phyloP scores from a whole-genome alignment of 2,113 vertebrate genomes.

The Labeo catla region DNA sequence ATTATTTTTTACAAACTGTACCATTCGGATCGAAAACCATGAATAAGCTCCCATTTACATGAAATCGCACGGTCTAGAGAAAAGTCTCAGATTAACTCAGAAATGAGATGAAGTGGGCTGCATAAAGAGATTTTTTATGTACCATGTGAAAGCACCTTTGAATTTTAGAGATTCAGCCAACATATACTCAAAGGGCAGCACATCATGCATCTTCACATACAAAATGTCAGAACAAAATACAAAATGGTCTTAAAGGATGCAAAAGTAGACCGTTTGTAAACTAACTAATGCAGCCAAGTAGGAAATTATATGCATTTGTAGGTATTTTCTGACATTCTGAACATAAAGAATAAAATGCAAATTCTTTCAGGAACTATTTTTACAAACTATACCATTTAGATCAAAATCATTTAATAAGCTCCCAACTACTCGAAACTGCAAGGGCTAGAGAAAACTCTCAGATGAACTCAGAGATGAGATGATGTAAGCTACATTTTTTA shows the following conservation, averaged over 20 bases:
- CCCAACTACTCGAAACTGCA: conserved; percentile 65
- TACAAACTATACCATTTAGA: conserved; percentile 50
- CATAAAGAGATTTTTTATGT: conserved; percentile 29
- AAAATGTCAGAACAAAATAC: conserved; percentile 13
- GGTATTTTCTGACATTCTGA: conserved; percentile 30
- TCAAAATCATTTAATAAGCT: conserved; percentile 58
- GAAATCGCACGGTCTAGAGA: conserved; percentile 42
- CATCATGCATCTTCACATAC: conserved; percentile 61
- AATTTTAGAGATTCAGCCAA: too few relatives aligned
- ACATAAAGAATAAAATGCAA: conserved; percentile 62
- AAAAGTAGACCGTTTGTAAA: conserved; percentile 72
- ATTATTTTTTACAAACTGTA: too few relatives aligned
- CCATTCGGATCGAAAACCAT: too few relatives aligned
- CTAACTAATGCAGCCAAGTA: conserved; percentile 64
- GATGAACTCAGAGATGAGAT: conserved; percentile 44
- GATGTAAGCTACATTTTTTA: conserved; percentile 33
- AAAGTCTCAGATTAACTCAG: conserved; percentile 52
- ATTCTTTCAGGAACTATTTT: conserved; percentile 57
- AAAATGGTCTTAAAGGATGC: conserved; percentile 65
- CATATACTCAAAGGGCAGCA: conserved; percentile 49
- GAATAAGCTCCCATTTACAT: too few relatives aligned
- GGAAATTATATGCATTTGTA: conserved; percentile 45
- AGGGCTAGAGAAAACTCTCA: conserved; percentile 48
- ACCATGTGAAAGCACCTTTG: too few relatives aligned
- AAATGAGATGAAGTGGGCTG: conserved; percentile 44